Evolutionary conservation across 2,888 invertebrate species (phyloP).

Genomic region (Globia sparganii): DNA sequence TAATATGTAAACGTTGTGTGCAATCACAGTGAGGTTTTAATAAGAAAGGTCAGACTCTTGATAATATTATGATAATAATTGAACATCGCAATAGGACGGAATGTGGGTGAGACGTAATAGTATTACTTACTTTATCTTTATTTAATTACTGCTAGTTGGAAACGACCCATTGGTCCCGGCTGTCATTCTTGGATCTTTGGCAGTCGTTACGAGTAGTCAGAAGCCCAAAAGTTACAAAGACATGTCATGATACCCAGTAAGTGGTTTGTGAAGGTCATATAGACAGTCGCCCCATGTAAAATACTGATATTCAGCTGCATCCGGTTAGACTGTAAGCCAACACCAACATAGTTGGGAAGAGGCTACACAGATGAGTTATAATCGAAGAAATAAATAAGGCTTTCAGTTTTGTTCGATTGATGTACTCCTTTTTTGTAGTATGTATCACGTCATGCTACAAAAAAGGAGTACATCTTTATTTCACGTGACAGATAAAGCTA

Average conservation of each 20-base stretch:
- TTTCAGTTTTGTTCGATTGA: background rate
- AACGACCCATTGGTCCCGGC: background rate
- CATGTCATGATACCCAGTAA: background rate
- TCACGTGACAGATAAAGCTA: background rate
- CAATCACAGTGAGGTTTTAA: slow-evolving; percentile 60
- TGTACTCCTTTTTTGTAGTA: background rate
- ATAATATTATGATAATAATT: slow-evolving; percentile 57
- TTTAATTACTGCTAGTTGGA: slow-evolving; percentile 8
- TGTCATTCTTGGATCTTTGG: background rate
- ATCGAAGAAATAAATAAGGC: background rate
- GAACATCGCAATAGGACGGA: slow-evolving; percentile 55
- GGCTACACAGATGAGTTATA: background rate
- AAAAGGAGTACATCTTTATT: no score
- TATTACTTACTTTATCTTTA: slow-evolving; percentile 20
- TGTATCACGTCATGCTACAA: no score
- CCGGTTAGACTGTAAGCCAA: no score
- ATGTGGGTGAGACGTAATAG: slow-evolving; percentile 51
- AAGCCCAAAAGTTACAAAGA: background rate
- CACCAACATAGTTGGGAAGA: background rate
- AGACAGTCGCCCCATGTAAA: background rate
- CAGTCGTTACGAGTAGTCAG: background rate
- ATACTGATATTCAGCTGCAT: no score
- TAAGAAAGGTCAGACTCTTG: slow-evolving; percentile 64
- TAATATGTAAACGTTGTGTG: slow-evolving; percentile 62
- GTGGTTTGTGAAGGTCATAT: background rate